phyloP scores from a whole-genome alignment of 2,113 vertebrate species.

The Dasypus novemcinctus region DNA sequence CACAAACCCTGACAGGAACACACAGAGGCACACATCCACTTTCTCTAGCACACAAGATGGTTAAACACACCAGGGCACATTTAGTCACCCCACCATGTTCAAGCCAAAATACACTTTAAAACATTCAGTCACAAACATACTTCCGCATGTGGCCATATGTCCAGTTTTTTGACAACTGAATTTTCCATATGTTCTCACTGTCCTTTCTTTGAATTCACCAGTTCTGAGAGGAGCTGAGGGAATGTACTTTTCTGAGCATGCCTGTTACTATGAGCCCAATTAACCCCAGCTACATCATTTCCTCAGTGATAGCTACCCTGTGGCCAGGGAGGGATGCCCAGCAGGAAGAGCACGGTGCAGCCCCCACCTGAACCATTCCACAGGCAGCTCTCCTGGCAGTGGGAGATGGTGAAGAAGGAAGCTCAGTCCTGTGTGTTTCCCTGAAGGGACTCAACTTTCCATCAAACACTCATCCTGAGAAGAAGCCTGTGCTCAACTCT shows the following conservation, averaged over 20 bases:
- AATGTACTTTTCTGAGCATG: background rate
- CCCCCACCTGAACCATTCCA: background rate
- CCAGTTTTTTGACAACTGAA: background rate
- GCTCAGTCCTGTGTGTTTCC: background rate
- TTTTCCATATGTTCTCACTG: background rate
- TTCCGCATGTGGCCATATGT: background rate
- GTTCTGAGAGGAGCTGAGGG: background rate
- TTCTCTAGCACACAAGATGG: background rate
- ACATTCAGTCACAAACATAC: background rate
- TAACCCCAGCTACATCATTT: background rate
- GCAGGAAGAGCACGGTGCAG: background rate
- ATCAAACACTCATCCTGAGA: background rate
- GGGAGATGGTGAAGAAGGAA: background rate
- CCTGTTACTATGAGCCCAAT: background rate
- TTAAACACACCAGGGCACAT: background rate
- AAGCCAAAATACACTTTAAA: background rate
- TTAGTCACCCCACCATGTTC: background rate
- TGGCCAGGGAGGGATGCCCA: background rate
- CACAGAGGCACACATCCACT: background rate
- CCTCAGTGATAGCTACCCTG: background rate
- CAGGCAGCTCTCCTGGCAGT: background rate
- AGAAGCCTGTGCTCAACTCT: background rate
- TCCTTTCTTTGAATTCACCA: background rate
- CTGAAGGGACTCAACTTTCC: background rate
- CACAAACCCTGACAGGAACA: background rate